Evolutionary conservation across 92 coral and sea anemone genomes (phyloP).

Genomic region (Zoanthus sansibaricus): DNA sequence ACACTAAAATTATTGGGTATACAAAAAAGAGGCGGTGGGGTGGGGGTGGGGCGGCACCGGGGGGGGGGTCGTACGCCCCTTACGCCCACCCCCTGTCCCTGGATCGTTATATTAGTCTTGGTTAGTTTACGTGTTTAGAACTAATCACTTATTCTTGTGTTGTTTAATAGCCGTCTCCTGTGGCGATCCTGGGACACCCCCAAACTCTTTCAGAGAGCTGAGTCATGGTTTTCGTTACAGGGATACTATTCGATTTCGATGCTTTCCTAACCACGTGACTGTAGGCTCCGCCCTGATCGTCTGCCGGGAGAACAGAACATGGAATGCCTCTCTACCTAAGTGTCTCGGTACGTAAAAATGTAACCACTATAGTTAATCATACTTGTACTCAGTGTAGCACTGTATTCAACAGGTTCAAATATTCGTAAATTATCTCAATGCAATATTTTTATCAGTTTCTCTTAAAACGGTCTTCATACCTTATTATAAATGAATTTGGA

Average conservation of each 20-base stretch:
- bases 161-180: conserved; percentile 22
- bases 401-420: neutral
- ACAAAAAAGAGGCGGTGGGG: too few species aligned
- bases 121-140: neutral
- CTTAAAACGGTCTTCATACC: too few species aligned
- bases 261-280: conserved; percentile 30
- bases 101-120: too few species aligned
- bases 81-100: too few species aligned
- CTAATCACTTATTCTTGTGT: neutral
- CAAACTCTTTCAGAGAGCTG: conserved; percentile 3
- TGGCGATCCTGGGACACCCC: conserved; percentile 38
- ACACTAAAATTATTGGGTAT: too few species aligned
- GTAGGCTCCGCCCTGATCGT: conserved; percentile 27
- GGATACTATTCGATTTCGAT: conserved; percentile 25
- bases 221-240: neutral
- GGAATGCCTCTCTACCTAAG: conserved; percentile 32
- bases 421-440: too few species aligned
- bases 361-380: too few species aligned
- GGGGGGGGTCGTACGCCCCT: too few species aligned
- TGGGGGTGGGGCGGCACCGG: too few species aligned
- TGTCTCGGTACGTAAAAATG: conserved; percentile 14
- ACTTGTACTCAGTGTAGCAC: too few species aligned
- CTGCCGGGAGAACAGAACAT: conserved; percentile 15
- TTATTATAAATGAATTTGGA: too few species aligned
- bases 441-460: too few species aligned